These are phyloP conservation scores for Microcebus jonahi DNA, from an alignment of 2,113 vertebrate genomes.

Conservation along the genomic window DNA sequence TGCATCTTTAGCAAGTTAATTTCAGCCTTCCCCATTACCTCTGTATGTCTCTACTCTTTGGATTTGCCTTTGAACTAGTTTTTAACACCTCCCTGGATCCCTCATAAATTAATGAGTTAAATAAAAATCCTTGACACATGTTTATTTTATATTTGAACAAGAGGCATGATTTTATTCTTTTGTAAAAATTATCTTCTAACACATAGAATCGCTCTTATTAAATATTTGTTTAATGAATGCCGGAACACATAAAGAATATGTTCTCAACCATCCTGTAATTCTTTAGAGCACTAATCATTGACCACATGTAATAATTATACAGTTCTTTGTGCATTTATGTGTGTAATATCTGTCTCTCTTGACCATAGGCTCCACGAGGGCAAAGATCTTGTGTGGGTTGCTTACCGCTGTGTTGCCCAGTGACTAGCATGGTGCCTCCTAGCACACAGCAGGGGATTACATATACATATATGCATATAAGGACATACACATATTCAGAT, in stretches of 20 bases:
- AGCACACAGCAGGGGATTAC: background rate
- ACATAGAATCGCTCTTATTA: background rate
- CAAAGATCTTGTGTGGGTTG: background rate
- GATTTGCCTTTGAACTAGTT: background rate
- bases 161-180: background rate
- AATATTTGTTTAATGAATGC: background rate
- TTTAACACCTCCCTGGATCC: background rate
- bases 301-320: background rate
- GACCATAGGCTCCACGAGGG: background rate
- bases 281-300: background rate
- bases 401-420: background rate
- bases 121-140: background rate
- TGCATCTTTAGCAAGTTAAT: constrained; percentile 11
- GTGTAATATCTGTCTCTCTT: background rate
- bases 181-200: background rate
- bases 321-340: background rate
- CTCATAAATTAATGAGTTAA: constrained; percentile 12
- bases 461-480: background rate
- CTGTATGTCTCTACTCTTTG: background rate
- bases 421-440: background rate
- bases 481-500: background rate
- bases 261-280: background rate
- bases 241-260: background rate
- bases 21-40: background rate
- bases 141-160: constrained; percentile 21